phyloP scores from a whole-genome alignment of 2,888 invertebrate species.

The Pasiphila rectangulata region DNA sequence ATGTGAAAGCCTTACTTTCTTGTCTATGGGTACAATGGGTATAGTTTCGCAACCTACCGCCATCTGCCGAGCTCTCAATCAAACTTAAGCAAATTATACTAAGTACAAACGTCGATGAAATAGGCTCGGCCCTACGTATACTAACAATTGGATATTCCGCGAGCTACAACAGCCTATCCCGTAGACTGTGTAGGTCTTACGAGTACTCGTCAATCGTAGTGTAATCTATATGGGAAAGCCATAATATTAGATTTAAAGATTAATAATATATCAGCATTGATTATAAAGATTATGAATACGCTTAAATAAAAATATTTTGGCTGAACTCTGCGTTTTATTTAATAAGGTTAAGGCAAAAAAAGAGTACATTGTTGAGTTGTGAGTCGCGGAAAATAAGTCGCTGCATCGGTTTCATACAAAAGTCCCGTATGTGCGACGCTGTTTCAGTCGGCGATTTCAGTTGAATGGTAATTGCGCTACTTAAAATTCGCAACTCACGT shows the following conservation, averaged over 20 bases:
- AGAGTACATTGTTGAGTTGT: no score
- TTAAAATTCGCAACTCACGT: no score
- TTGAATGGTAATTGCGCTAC: no score
- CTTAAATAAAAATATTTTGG: conserved; percentile 82
- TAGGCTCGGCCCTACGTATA: conserved; percentile 65
- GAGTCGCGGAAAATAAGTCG: no score
- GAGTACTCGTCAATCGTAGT: conserved; percentile 57
- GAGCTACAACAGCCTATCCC: conserved; percentile 48
- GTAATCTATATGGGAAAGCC: conserved; percentile 66
- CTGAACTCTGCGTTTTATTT: conserved; percentile 69
- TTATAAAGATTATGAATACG: conserved; percentile 81
- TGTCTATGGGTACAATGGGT: no score
- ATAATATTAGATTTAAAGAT: conserved; percentile 75
- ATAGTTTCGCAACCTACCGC: no score
- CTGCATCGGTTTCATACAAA: no score
- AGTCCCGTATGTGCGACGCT: no score
- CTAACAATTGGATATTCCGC: conserved; percentile 56
- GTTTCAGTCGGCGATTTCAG: no score
- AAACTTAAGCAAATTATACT: conserved; percentile 51
- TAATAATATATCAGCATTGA: conserved; percentile 80
- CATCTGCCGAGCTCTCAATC: background rate
- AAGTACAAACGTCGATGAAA: conserved; percentile 70
- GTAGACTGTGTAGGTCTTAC: conserved; percentile 44
- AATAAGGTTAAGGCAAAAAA: no score
- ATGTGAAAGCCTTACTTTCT: no score